Conservation (phyloP, 2,797 vertebrate genomes). For the Anolis apletophallus region DNA sequence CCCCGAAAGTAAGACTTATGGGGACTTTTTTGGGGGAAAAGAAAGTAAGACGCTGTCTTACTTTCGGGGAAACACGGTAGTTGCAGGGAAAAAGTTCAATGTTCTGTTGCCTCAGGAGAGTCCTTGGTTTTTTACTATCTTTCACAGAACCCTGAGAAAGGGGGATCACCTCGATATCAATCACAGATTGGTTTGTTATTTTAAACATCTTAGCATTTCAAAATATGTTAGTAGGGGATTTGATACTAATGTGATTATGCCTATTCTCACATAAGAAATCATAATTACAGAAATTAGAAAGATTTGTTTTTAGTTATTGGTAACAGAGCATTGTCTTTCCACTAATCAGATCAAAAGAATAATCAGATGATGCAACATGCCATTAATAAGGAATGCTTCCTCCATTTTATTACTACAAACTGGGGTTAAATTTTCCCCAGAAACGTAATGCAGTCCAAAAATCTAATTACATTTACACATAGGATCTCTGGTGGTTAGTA, state of each 20-base stretch:
- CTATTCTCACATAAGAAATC: constrained; percentile 33
- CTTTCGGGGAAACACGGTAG: too few species aligned
- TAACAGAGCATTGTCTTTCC: constrained; percentile 21
- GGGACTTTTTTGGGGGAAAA: too few species aligned
- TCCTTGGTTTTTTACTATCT: too few species aligned
- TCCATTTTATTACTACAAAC: constrained; percentile 47
- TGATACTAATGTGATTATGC: constrained; percentile 18
- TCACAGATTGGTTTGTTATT: constrained; percentile 8
- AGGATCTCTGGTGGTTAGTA: background rate
- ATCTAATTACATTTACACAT: background rate
- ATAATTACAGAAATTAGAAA: constrained; percentile 39
- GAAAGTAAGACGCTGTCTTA: too few species aligned
- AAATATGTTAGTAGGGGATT: constrained; percentile 43
- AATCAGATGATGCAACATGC: constrained; percentile 19
- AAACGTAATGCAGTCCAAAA: constrained; percentile 37
- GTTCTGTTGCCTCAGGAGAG: too few species aligned
- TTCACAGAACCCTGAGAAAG: too few species aligned
- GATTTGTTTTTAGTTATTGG: constrained; percentile 28
- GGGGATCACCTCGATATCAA: too few species aligned
- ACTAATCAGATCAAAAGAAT: constrained; percentile 46
- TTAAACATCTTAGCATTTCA: constrained; percentile 14
- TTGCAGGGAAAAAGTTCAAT: too few species aligned
- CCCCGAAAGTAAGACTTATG: too few species aligned
- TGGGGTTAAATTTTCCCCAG: constrained; percentile 6
- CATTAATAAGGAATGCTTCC: constrained; percentile 21